A percentile compares a stretch with the other conserved stretches of the same genome.
These are phyloP conservation scores for Elymnias hypermnestra DNA, from an alignment of 1,140 invertebrate species.

Conservation along the genomic window DNA sequence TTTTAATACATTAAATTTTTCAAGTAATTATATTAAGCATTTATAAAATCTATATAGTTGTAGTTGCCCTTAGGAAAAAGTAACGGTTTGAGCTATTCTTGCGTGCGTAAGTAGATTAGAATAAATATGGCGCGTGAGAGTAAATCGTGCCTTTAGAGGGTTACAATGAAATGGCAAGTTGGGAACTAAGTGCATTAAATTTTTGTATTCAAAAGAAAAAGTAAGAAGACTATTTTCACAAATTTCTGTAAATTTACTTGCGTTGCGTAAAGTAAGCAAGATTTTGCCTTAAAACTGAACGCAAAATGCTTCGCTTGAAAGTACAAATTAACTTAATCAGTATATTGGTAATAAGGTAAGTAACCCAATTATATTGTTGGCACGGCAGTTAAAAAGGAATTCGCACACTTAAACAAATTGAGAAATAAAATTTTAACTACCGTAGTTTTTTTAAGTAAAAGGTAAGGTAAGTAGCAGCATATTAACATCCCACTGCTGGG, in stretches of 20 bases:
- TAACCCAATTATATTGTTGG: constrained; percentile 56
- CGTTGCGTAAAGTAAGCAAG: constrained; percentile 8
- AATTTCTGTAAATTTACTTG: too few relatives aligned
- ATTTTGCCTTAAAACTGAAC: constrained; percentile 23
- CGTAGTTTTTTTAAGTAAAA: too few relatives aligned
- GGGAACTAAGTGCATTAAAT: constrained; percentile 1
- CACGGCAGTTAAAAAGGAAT: background rate
- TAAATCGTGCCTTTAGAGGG: background rate
- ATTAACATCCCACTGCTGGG: too few relatives aligned
- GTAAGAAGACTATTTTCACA: too few relatives aligned
- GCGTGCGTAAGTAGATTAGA: background rate
- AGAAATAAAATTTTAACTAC: background rate
- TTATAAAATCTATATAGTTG: too few relatives aligned
- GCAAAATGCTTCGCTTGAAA: constrained; percentile 43
- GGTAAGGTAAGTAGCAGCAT: too few relatives aligned
- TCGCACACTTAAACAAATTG: background rate
- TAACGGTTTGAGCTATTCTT: too few relatives aligned
- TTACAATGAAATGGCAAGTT: background rate
- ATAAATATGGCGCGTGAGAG: background rate
- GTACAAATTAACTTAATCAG: constrained; percentile 63
- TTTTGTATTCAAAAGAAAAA: background rate
- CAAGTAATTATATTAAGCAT: too few relatives aligned
- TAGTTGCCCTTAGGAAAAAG: too few relatives aligned
- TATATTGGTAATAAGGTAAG: constrained; percentile 65
- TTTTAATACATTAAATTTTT: too few relatives aligned